Evolutionary conservation across 2,797 vertebrate species (phyloP).

Genomic region (Oryzias sinensis): DNA sequence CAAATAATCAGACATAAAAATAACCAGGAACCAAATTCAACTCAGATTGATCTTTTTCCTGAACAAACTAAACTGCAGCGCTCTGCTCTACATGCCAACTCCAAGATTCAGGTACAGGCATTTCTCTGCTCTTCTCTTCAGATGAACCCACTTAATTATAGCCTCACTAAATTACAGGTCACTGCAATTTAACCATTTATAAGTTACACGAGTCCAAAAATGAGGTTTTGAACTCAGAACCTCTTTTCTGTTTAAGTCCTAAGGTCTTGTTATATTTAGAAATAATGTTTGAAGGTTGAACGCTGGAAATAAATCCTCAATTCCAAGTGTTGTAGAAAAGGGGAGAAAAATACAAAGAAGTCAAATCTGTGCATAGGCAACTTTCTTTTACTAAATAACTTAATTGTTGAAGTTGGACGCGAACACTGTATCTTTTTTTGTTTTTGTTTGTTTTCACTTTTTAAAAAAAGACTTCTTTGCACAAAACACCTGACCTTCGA

Average conservation of each 20-base stretch:
- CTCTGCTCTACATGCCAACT: conserved; percentile 21
- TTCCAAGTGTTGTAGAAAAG: background rate
- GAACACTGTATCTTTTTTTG: conserved; percentile 1
- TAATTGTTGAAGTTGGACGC: background rate
- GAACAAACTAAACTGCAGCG: conserved; percentile 34
- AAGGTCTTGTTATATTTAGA: too few relatives aligned
- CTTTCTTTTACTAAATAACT: background rate
- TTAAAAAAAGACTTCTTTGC: background rate
- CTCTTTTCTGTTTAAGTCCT: too few relatives aligned
- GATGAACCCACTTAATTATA: conserved; percentile 6
- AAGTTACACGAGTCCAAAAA: background rate
- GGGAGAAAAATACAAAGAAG: background rate
- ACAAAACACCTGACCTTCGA: background rate
- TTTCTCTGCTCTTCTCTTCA: conserved; percentile 27
- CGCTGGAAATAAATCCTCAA: background rate
- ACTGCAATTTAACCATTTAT: background rate
- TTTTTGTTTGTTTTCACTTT: conserved; percentile 1
- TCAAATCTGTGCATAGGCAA: background rate
- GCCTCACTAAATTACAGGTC: conserved; percentile 5
- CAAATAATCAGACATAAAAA: conserved; percentile 46
- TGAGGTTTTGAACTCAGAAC: background rate
- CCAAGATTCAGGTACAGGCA: conserved; percentile 31
- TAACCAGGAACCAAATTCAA: conserved; percentile 44
- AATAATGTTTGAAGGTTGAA: too few relatives aligned
- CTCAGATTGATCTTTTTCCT: conserved; percentile 37